These are phyloP conservation scores for Cercopithecus mona DNA, from an alignment of 2,113 vertebrate genomes.

Conservation along the genomic window DNA sequence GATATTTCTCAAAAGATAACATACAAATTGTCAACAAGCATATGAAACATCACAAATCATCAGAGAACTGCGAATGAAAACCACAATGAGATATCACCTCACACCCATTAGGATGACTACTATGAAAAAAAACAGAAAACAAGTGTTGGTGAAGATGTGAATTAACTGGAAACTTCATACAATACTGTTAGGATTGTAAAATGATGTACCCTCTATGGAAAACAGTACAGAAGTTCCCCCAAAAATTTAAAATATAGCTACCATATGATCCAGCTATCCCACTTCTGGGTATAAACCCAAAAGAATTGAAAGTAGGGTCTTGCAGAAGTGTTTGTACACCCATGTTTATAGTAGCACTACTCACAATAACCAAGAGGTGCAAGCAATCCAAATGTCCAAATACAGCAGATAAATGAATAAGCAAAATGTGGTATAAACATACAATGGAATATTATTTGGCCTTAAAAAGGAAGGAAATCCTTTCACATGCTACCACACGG, in stretches of 20 bases:
- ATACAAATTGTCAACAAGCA: neutral
- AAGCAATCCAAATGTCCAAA: neutral
- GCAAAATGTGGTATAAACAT: neutral
- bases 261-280: neutral
- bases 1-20: constrained; percentile 13
- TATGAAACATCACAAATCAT: neutral
- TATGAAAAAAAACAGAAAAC: neutral
- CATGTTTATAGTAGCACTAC: neutral
- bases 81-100: neutral
- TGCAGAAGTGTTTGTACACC: neutral
- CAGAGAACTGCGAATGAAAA: neutral
- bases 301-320: neutral
- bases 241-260: constrained; percentile 1
- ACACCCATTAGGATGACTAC: neutral
- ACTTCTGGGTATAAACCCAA: neutral
- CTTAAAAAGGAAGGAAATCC: neutral
- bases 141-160: neutral
- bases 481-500: neutral
- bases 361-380: neutral
- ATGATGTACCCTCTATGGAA: neutral
- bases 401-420: neutral
- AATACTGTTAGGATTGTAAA: constrained; percentile 1
- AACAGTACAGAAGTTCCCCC: neutral
- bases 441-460: neutral
- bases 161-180: neutral